Evolutionary conservation across 2,113 vertebrate genomes (phyloP), one percentile per base, ranked within the genome.

Genomic region (Struthidea cinerea): DNA sequence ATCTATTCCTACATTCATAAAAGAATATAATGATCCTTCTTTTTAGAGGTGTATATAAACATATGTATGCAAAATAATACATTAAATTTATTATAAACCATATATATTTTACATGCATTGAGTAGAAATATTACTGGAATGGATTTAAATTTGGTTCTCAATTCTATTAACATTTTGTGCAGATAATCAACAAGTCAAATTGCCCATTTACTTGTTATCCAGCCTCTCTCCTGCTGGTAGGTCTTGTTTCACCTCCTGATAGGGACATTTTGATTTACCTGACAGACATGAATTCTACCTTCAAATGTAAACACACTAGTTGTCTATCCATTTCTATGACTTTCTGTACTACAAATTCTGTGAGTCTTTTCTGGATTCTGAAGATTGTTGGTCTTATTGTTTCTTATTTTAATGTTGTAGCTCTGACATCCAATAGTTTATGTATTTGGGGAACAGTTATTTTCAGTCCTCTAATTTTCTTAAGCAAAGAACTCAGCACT

Each of bases 381-480:
- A 42, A 39, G 10, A 1, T 19, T 50, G 18, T 27, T 56, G 4
- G 3, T 4, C 30, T 17, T 23, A 7, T 39, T 52, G 1, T 4
- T 14, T 6, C 10, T 30, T 5, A 46, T 27, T 87, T 67, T 28
- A 32, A 33, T 4, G 0, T 39, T 53, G 3, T 12, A 50, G 12
- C 3, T 68, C 44, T 80, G 15, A 11, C 17, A 60, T 42, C 8
- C 9, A 73, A 28, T 32, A 77, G 12, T 83, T 80, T 69, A 49
- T 39, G 49, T 59, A 37, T 56, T 46, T 60, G 21, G 21, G 15
- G 11, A 57, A 50, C 4, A 20, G 5, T 6, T 67, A 5, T 27
- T 55, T 80, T 67, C 12, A 22, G 16, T 78, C 61, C 4, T 59
- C 20, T 67, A 10, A 20, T 89, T 70, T 87, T 87, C 56, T 84